Conservation (phyloP, 2,888 invertebrate genomes). For the Phaedon cochleariae region DNA sequence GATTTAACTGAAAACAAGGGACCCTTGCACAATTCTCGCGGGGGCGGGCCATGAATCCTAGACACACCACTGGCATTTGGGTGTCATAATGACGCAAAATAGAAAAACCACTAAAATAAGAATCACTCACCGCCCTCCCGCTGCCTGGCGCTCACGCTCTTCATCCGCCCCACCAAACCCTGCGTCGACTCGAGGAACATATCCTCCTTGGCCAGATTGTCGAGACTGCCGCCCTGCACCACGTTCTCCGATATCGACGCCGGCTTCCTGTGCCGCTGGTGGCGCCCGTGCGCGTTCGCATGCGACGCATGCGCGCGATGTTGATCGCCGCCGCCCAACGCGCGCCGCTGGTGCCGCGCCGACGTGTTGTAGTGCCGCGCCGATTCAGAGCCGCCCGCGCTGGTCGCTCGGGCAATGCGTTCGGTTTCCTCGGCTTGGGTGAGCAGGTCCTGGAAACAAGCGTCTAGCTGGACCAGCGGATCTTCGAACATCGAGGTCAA, state of each 20-base stretch:
- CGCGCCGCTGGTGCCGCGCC: slow-evolving; percentile 53
- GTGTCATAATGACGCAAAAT: no score
- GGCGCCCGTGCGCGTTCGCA: slow-evolving; percentile 59
- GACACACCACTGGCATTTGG: no score
- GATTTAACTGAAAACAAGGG: no score
- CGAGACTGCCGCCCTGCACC: slow-evolving; percentile 67
- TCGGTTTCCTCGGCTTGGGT: slow-evolving; percentile 82
- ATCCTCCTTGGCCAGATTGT: slow-evolving; percentile 66
- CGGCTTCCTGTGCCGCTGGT: slow-evolving; percentile 48
- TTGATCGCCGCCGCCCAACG: no score
- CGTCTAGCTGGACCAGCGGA: no score
- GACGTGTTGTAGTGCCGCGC: slow-evolving; percentile 63
- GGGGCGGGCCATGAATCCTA: no score
- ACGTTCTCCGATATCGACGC: slow-evolving; percentile 65
- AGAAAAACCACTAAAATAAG: not conserved
- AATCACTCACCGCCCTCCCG: slow-evolving; percentile 68
- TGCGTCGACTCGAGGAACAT: slow-evolving; percentile 53
- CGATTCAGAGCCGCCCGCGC: slow-evolving; percentile 61
- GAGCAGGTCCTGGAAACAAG: slow-evolving; percentile 72
- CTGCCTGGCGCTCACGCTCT: slow-evolving; percentile 63
- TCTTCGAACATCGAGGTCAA: no score
- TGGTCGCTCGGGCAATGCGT: slow-evolving; percentile 67
- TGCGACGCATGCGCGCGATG: no score
- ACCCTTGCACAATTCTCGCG: no score
- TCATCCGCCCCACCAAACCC: slow-evolving; percentile 48